Percentiles rank a stretch among this genome's conserved stretches.
Conservation (phyloP, 2,888 invertebrate species). For the Limnephilus rhombicus region DNA sequence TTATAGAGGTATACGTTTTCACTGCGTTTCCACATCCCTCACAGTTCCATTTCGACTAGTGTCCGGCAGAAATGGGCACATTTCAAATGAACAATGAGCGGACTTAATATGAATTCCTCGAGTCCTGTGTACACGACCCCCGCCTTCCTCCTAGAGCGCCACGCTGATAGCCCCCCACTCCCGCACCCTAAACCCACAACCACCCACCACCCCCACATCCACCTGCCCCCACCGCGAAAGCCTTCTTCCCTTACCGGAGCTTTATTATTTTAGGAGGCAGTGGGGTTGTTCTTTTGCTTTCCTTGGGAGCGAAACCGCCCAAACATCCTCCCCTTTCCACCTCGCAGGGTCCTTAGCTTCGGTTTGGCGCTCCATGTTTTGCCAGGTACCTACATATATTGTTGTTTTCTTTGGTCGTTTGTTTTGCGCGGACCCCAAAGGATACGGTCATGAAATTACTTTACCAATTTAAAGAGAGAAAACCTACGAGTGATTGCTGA, state of each 20-base stretch:
- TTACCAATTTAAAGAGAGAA: conserved; percentile 12
- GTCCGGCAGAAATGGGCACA: conserved; percentile 41
- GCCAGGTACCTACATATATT: conserved; percentile 32
- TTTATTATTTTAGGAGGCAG: conserved; percentile 59
- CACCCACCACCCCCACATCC: background rate
- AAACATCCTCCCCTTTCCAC: background rate
- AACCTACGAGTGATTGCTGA: background rate
- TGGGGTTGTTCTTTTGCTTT: conserved; percentile 60
- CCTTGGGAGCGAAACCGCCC: conserved; percentile 37
- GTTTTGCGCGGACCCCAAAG: conserved; percentile 30
- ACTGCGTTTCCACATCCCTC: background rate
- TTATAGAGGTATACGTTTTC: background rate
- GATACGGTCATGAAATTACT: conserved; percentile 28
- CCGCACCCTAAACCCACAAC: background rate
- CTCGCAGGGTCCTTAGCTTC: conserved; percentile 31
- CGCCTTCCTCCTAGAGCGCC: background rate
- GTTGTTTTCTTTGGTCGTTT: conserved; percentile 41
- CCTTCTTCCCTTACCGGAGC: conserved; percentile 46
- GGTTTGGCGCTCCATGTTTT: conserved; percentile 42
- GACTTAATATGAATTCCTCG: conserved; percentile 65
- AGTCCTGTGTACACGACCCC: conserved; percentile 43
- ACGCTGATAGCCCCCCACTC: background rate
- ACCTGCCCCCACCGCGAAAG: conserved; percentile 23
- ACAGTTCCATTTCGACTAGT: background rate
- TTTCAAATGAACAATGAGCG: conserved; percentile 64